Percentiles rank a stretch among this genome's conserved stretches.
Conservation (phyloP, 1,140 invertebrate species). For the Rhizoglyphus robini region DNA sequence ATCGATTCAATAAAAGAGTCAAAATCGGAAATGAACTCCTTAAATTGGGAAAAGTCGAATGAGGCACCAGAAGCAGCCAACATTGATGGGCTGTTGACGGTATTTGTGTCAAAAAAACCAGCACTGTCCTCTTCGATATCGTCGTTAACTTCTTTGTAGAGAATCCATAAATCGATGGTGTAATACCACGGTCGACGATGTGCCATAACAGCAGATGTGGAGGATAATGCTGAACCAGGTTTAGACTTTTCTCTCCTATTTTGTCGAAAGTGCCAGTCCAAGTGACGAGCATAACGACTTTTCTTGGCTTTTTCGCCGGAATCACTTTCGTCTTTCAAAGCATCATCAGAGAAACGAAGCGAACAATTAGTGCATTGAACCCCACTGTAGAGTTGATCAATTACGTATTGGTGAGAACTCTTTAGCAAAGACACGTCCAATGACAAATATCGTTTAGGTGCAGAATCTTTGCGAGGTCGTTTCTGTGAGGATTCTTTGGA, state of each 20-base stretch:
- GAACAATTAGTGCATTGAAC: conserved; percentile 91
- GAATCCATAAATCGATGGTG: conserved; percentile 50
- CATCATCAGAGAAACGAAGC: conserved; percentile 65
- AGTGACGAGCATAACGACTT: conserved; percentile 68
- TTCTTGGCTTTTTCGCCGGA: not conserved
- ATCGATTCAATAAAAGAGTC: not conserved
- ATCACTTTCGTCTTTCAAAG: conserved; percentile 46
- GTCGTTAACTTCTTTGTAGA: conserved; percentile 87
- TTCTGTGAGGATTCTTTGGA: no score
- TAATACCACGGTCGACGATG: conserved; percentile 19
- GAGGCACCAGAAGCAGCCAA: conserved; percentile 17
- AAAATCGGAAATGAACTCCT: conserved; percentile 19
- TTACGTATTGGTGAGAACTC: not conserved
- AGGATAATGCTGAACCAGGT: not conserved
- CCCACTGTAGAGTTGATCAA: conserved; percentile 54
- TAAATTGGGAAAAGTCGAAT: conserved; percentile 30
- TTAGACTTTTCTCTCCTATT: conserved; percentile 63
- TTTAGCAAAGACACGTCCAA: conserved; percentile 17
- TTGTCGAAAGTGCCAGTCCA: conserved; percentile 93
- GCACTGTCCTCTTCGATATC: conserved; percentile 64
- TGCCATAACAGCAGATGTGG: not conserved
- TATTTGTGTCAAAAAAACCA: conserved; percentile 19
- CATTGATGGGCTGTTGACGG: conserved; percentile 15
- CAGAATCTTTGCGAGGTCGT: not conserved
- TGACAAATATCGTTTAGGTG: conserved; percentile 3